These are phyloP conservation scores for Drosophila ezoana DNA, from an alignment of 2,888 invertebrate species.

Conservation along the genomic window DNA sequence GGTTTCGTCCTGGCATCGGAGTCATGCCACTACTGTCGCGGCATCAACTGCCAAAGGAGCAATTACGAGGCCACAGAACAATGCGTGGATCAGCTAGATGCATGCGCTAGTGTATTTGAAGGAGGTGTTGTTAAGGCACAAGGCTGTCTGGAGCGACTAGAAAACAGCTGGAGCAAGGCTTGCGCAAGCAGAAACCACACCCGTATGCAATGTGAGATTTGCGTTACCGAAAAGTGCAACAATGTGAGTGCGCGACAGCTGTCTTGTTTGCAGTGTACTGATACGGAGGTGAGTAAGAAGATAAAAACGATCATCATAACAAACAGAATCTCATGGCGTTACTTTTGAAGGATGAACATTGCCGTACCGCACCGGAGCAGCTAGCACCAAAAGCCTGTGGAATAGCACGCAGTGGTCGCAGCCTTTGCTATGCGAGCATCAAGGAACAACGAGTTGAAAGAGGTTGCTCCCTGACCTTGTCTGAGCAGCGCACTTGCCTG, in stretches of 20 bases:
- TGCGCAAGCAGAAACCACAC: conserved; percentile 27
- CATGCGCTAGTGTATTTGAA: conserved; percentile 73
- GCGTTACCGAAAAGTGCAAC: conserved; percentile 65
- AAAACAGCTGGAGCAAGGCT: conserved; percentile 25
- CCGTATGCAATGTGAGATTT: conserved; percentile 48
- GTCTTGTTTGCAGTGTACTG: conserved; percentile 71
- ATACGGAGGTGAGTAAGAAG: conserved; percentile 52
- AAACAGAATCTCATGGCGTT: background rate
- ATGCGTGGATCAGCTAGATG: conserved; percentile 69
- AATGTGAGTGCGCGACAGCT: conserved; percentile 44
- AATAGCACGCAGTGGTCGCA: conserved; percentile 57
- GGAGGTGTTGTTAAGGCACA: conserved; percentile 62
- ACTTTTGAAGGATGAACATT: conserved; percentile 33
- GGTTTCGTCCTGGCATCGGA: conserved; percentile 43
- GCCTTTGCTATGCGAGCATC: conserved; percentile 51
- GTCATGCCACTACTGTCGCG: conserved; percentile 68
- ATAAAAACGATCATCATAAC: too few relatives aligned
- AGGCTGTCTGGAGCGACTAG: conserved; percentile 62
- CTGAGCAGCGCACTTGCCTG: conserved; percentile 47
- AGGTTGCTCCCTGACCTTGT: conserved; percentile 48
- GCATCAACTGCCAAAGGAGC: conserved; percentile 69
- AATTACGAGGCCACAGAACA: conserved; percentile 53
- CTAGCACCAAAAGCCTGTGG: conserved; percentile 35
- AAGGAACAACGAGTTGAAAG: conserved; percentile 29
- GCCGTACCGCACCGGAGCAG: conserved; percentile 31